Evolutionary conservation across 2,113 vertebrate genomes (phyloP), one percentile per base, ranked within the genome.

Genomic region (Psittacus erithacus): DNA sequence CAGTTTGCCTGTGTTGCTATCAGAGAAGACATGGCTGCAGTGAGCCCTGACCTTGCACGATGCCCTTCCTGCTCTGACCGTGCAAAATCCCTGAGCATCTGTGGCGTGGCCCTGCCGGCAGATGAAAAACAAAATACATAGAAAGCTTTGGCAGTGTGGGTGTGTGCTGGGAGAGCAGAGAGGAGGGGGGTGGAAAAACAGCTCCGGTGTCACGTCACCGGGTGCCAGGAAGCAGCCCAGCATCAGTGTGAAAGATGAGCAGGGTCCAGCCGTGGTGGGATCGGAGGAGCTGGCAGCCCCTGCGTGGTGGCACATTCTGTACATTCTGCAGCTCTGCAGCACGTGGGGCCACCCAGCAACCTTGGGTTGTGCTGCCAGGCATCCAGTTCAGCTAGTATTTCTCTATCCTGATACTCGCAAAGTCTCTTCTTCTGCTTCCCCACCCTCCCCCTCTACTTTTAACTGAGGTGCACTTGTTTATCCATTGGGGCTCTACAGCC

Each of bases 401-500:
- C 35, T 1, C 17, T 52, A 11, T 57, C 65, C 43, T 38, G 24
- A 3, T 33, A 65, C 18, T 52, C 6, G 8, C 80, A 39, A 11
- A 57, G 52, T 41, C 62, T 81, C 69, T 29, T 43, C 65, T 28
- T 38, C 74, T 91, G 28, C 83, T 44, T 44, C 8, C 22, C 4
- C 5, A 28, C 20, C 47, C 55, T 55, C 43, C 67, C 15, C 0
- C 43, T 33, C 29, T 29, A 6, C 71, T 53, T 90, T 31, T 24
- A 13, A 7, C 75, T n/a, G 70, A 94, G 90, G 64, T 88, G 57
- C 81, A 12, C 67, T 94, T 93, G 86, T 96, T 96, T 92, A 90
- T 95, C 90, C 78, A 90, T 31, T 9, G 46, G 43, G 90, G 78
- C 88, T 85, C 88, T 88, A 7, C 70, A 85, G 95, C 95, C 92